Evolutionary conservation across 2,888 invertebrate genomes (phyloP), one percentile per base, ranked within the genome.

Genomic region (Desoria tigrina): DNA sequence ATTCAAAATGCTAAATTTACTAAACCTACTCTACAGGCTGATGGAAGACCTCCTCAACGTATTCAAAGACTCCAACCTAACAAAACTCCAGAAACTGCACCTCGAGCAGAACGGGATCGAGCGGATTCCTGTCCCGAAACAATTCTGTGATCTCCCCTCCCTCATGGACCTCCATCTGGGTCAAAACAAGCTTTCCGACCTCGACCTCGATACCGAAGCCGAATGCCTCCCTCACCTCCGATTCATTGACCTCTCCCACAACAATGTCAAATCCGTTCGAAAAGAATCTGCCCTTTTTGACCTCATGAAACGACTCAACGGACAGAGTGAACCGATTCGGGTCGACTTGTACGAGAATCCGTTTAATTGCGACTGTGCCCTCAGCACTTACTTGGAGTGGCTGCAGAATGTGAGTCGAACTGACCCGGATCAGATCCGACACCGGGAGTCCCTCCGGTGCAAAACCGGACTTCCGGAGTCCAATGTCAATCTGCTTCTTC

Each of bases 81-180:
- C 84, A 1, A 85, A 84, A 68, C 79, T 90, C 71, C 84, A 84
- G 70, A 89, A 89, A 77, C 79, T 90, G 1, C 89, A 90, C 78
- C 79, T 90, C 75, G 90, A 90, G 77, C 88, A 89, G 76, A 90
- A 90, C 78, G 87, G 89, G 78, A 89, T 90, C 32, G 84, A 84
- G 27, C 81, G 83, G 56, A 88, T 89, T 73, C 82, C 82, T 66
- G 87, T 88, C 77, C 81, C 82, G 16, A 83, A 83, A 51, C 85
- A 89, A 0, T 90, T 90, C 78, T 90, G 90, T 77, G 86, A 86
- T 76, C 79, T 90, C 26, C 86, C 87, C 0, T 83, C 83, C 59
- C 79, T 90, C 3, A 81, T 85, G 69, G 87, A 89, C 77, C 80
- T 90, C 1, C 86, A 89, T 79, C 79, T 90, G 57, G 87, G 87